These are phyloP conservation scores for Peromyscus maniculatus DNA, from an alignment of 2,113 vertebrate species.

Conservation along the genomic window DNA sequence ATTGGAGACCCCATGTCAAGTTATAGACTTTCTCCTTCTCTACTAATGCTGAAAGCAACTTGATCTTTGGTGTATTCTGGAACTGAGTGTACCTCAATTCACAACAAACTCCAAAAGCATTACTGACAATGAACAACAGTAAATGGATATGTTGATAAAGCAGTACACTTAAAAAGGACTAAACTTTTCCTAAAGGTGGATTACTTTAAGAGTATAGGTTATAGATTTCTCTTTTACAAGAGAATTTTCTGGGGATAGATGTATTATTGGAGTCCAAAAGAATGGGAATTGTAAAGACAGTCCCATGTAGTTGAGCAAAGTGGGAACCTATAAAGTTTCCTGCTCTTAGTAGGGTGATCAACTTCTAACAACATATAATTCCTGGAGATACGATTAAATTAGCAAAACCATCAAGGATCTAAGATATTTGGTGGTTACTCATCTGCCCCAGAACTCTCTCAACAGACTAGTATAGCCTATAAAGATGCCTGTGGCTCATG, in stretches of 20 bases:
- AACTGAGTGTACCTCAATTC: background rate
- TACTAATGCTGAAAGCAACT: background rate
- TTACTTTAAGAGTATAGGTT: too few relatives aligned
- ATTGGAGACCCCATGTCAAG: background rate
- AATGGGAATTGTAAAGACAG: background rate
- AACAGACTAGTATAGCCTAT: background rate
- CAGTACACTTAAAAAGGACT: background rate
- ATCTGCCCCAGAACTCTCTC: background rate
- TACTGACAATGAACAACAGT: background rate
- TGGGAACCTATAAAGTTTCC: background rate
- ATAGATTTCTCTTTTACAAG: too few relatives aligned
- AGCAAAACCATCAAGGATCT: background rate
- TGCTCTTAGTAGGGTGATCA: background rate
- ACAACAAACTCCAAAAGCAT: background rate
- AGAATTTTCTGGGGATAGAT: background rate
- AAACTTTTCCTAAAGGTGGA: background rate
- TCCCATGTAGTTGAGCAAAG: background rate
- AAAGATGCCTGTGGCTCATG: background rate
- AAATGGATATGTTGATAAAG: background rate
- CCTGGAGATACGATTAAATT: background rate
- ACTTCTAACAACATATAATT: background rate
- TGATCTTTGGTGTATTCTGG: background rate
- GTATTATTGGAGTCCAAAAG: background rate
- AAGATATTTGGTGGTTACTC: too few relatives aligned
- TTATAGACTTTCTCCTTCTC: too few relatives aligned